Percentiles rank a stretch among this genome's conserved stretches.
phyloP scores from a whole-genome alignment of 2,797 vertebrate species.

The Tauraco hartlaubi region DNA sequence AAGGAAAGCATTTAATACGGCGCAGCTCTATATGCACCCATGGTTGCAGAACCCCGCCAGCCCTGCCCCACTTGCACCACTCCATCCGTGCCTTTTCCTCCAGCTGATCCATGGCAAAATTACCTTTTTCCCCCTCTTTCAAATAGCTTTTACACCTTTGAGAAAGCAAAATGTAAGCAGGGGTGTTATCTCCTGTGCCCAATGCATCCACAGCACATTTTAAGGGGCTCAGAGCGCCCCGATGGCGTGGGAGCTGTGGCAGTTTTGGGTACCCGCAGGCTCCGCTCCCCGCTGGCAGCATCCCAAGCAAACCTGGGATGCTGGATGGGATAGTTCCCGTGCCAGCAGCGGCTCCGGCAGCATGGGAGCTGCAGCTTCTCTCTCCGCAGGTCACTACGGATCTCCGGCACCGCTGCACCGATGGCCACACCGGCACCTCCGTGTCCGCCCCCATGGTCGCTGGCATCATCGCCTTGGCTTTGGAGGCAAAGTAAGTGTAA shows the following conservation, averaged over 20 bases:
- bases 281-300: background rate
- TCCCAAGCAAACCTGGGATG: background rate
- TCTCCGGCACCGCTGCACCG: conserved; percentile 82
- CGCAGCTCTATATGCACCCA: background rate
- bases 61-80: background rate
- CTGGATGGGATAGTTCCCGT: fast-evolving
- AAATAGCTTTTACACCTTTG: background rate
- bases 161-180: background rate
- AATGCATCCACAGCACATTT: background rate
- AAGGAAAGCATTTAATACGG: background rate
- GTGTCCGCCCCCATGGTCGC: conserved; percentile 86
- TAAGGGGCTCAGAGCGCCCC: fast-evolving
- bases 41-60: fast-evolving
- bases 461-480: conserved; percentile 82
- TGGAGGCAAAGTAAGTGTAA: conserved; percentile 85
- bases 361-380: background rate
- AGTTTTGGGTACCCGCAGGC: background rate
- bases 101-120: background rate
- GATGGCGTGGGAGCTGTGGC: fast-evolving
- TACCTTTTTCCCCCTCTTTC: background rate
- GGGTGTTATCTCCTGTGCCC: background rate
- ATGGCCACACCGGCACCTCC: conserved; percentile 84
- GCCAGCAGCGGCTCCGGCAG: background rate
- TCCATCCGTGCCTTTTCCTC: background rate
- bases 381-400: conserved; percentile 81